These are phyloP conservation scores for Blastomussa wellsi DNA, from an alignment of 92 coral and sea anemone species.

Conservation along the genomic window DNA sequence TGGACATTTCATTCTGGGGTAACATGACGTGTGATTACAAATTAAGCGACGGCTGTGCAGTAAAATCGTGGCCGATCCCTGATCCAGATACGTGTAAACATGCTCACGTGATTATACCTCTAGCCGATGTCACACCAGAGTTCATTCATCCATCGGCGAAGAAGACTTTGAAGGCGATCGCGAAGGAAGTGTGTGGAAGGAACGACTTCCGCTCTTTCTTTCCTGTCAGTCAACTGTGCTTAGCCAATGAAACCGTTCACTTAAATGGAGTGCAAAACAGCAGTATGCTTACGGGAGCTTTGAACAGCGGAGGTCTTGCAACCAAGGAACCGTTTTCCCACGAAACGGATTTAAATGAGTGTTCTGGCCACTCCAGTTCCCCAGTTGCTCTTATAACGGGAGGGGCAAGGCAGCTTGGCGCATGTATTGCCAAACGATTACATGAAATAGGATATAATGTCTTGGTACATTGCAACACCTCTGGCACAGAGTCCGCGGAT, in stretches of 20 bases:
- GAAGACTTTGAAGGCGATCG: slow-evolving; percentile 45
- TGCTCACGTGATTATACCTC: slow-evolving; percentile 76
- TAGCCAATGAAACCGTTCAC: not conserved
- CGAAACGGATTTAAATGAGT: not conserved
- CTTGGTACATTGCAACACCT: slow-evolving; percentile 65
- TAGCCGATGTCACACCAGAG: slow-evolving; percentile 80
- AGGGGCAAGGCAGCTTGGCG: slow-evolving; percentile 73
- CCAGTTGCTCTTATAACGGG: slow-evolving; percentile 79
- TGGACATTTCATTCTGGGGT: slow-evolving; percentile 73
- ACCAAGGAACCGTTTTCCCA: not conserved
- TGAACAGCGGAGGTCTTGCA: not conserved
- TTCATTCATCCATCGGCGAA: slow-evolving; percentile 66
- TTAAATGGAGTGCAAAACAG: no score
- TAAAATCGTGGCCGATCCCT: slow-evolving; percentile 50
- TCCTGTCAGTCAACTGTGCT: slow-evolving; percentile 28
- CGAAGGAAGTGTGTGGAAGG: slow-evolving; percentile 53
- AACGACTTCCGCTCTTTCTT: slow-evolving; percentile 54
- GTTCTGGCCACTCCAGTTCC: not conserved
- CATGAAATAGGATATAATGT: slow-evolving; percentile 63
- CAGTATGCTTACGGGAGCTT: not conserved
- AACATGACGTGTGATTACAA: slow-evolving; percentile 42
- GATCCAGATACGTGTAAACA: slow-evolving; percentile 61
- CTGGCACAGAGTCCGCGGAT: slow-evolving; percentile 24
- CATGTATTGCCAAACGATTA: slow-evolving; percentile 45
- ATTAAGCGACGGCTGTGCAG: slow-evolving; percentile 12